phyloP scores from a whole-genome alignment of 2,113 vertebrate genomes.

The Laticauda laticaudata region DNA sequence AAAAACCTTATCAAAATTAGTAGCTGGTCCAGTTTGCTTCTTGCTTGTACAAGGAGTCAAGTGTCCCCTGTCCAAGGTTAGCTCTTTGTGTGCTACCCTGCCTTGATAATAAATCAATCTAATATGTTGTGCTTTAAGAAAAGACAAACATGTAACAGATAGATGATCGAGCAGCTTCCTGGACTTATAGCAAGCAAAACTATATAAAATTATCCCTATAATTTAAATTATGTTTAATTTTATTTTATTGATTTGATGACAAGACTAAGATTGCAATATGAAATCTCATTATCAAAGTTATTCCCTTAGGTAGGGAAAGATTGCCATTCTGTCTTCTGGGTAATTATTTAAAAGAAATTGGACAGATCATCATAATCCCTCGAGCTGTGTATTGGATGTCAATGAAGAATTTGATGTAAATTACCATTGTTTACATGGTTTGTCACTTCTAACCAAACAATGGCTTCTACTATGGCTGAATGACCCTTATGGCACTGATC shows the following conservation, averaged over 20 bases:
- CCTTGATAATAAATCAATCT: neutral
- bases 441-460: neutral
- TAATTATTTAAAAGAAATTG: slow-evolving; percentile 14
- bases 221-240: slow-evolving; percentile 20
- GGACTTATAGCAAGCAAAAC: neutral
- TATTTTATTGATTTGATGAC: slow-evolving; percentile 12
- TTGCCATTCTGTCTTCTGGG: neutral
- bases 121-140: neutral
- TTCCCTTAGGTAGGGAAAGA: neutral
- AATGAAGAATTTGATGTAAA: neutral
- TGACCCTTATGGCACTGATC: neutral
- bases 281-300: slow-evolving; percentile 30
- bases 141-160: neutral
- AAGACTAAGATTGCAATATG: slow-evolving; percentile 4
- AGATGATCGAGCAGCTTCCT: neutral
- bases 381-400: neutral
- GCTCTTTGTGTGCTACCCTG: neutral
- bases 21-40: neutral
- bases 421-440: neutral
- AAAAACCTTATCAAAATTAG: neutral
- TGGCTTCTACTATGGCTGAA: neutral
- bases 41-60: too few species aligned
- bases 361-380: neutral
- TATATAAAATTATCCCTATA: neutral
- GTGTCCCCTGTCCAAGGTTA: neutral